Conservation (phyloP, 2,113 vertebrate species). For the Pachyramphus minor region DNA sequence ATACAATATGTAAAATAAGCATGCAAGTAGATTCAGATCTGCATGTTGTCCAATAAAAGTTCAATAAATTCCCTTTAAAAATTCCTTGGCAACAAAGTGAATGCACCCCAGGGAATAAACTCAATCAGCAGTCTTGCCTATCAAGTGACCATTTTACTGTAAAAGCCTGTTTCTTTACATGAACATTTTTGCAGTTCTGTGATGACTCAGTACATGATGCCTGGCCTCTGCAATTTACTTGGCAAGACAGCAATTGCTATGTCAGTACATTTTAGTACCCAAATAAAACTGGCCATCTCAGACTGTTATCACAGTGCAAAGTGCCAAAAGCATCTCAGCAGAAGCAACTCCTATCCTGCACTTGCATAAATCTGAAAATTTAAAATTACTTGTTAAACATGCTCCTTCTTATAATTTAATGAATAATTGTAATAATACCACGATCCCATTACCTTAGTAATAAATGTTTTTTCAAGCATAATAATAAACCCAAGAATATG, state of each 20-base stretch:
- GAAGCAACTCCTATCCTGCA: neutral
- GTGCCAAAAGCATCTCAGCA: neutral
- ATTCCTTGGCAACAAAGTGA: slow-evolving; percentile 26
- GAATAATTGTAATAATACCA: neutral
- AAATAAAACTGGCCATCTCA: neutral
- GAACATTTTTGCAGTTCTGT: neutral
- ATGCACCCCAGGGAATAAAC: neutral
- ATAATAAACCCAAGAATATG: neutral
- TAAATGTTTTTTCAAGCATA: neutral
- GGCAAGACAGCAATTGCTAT: neutral
- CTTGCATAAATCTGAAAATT: neutral
- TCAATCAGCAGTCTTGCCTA: slow-evolving; percentile 6
- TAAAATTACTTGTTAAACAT: neutral
- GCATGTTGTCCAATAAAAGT: slow-evolving; percentile 8
- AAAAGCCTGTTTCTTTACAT: neutral
- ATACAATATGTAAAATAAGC: slow-evolving; percentile 30
- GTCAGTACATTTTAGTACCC: neutral
- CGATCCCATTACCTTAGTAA: neutral
- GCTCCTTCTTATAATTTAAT: neutral
- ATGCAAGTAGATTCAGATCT: slow-evolving; percentile 23
- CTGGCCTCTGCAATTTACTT: neutral
- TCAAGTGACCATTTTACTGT: neutral
- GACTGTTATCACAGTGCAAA: neutral
- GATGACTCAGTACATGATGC: neutral
- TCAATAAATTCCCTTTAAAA: slow-evolving; percentile 39